These are phyloP conservation scores for Pseudomyrmex dendroicus DNA, from an alignment of 1,140 invertebrate genomes.

Conservation along the genomic window DNA sequence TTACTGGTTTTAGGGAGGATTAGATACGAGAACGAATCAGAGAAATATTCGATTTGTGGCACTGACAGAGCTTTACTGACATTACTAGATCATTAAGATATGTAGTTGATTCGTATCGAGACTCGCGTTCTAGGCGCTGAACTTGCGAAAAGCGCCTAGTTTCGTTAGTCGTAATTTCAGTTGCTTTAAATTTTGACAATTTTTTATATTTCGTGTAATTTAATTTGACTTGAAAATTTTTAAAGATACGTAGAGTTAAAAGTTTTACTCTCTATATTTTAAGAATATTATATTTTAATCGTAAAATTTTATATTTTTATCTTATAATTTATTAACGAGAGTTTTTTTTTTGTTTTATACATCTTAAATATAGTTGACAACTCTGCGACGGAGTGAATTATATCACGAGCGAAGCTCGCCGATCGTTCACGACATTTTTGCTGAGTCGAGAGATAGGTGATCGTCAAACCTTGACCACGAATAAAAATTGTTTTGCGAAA, in stretches of 20 bases:
- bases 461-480: neutral
- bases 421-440: neutral
- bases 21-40: conserved; percentile 9
- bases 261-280: no score
- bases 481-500: conserved; percentile 14
- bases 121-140: conserved; percentile 6
- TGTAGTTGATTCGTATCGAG: conserved; percentile 67
- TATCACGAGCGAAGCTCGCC: neutral
- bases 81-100: conserved; percentile 79
- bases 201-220: neutral
- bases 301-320: neutral
- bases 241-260: no score
- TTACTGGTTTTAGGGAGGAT: conserved; percentile 41
- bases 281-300: neutral
- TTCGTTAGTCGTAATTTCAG: neutral
- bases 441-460: neutral
- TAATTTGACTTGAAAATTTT: neutral
- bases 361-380: neutral
- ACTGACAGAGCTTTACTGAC: conserved; percentile 75
- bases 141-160: conserved; percentile 4
- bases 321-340: neutral
- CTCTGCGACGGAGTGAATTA: neutral
- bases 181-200: neutral
- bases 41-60: conserved; percentile 37
- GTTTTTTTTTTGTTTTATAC: neutral